Conservation (phyloP, 2,797 vertebrate species). For the Myotis planiceps region DNA sequence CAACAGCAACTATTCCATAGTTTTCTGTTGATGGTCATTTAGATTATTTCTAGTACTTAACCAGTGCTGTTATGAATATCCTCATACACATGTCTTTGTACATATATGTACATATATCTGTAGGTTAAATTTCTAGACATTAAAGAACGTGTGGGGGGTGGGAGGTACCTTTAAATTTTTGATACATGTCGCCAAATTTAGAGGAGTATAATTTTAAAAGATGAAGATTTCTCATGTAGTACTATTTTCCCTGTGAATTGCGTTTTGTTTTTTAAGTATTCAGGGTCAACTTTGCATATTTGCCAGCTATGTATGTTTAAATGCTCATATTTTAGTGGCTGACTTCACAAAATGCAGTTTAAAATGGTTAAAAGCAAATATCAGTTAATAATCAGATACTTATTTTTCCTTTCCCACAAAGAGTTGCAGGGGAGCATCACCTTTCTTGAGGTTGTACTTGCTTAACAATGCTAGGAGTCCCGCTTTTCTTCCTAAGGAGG, state of each 20-base stretch:
- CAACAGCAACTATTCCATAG: not conserved
- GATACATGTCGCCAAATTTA: conserved; percentile 22
- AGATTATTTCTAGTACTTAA: conserved; percentile 38
- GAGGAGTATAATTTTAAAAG: conserved; percentile 44
- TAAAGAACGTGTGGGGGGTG: not conserved
- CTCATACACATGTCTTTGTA: not conserved
- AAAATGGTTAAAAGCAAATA: conserved; percentile 25
- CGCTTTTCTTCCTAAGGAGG: not conserved
- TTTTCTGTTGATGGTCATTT: not conserved
- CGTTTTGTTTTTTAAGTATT: not conserved
- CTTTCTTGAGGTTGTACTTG: conserved; percentile 21
- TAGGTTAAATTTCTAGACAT: not conserved
- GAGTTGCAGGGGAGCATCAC: not conserved
- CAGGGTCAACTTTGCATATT: not conserved
- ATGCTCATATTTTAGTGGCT: conserved; percentile 2
- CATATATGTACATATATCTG: not conserved
- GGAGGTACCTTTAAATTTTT: conserved; percentile 28
- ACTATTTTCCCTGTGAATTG: not conserved
- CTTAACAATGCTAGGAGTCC: not conserved
- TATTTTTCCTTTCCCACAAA: not conserved
- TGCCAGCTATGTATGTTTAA: conserved; percentile 29
- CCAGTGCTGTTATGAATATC: not conserved
- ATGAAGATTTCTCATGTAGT: not conserved
- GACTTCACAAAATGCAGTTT: not conserved
- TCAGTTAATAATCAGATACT: not conserved